phyloP scores from a whole-genome alignment of 2,797 vertebrate genomes.

The Poeciliopsis turneri region DNA sequence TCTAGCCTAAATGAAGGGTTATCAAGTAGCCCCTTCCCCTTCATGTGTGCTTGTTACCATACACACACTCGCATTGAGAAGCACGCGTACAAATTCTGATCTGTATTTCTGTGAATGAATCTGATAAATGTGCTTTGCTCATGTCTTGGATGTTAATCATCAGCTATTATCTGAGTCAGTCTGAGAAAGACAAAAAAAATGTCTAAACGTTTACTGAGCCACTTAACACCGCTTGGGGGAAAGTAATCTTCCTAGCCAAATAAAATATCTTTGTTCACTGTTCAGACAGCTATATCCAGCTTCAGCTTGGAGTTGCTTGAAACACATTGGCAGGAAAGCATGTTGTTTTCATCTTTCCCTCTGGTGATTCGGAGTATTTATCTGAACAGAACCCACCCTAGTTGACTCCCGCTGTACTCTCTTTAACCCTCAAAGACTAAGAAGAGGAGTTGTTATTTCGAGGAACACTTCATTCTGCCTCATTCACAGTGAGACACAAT shows the following conservation, averaged over 20 bases:
- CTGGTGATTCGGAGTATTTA: constrained; percentile 61
- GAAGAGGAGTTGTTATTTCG: constrained; percentile 72
- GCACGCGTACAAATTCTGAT: constrained; percentile 47
- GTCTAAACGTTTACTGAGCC: constrained; percentile 74
- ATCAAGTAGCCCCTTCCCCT: constrained; percentile 49
- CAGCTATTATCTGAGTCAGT: constrained; percentile 74
- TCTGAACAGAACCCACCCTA: constrained; percentile 62
- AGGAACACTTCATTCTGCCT: constrained; percentile 74
- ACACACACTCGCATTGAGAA: constrained; percentile 35
- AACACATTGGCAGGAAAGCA: constrained; percentile 64
- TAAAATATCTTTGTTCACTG: constrained; percentile 75
- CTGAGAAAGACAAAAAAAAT: constrained; percentile 56
- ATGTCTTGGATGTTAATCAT: constrained; percentile 70
- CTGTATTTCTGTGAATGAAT: constrained; percentile 76
- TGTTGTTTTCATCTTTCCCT: constrained; percentile 67
- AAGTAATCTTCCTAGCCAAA: constrained; percentile 75
- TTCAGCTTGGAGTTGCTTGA: constrained; percentile 56
- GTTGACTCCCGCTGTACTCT: constrained; percentile 64
- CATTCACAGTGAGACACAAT: constrained; percentile 57
- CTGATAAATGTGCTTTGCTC: constrained; percentile 73
- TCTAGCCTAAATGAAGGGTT: constrained; percentile 78
- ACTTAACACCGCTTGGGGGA: constrained; percentile 74
- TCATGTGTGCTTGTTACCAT: constrained; percentile 28
- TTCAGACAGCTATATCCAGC: constrained; percentile 69
- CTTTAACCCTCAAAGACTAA: constrained; percentile 70